These are phyloP conservation scores for Anastrepha ludens DNA, from an alignment of 1,140 invertebrate genomes.

Conservation along the genomic window DNA sequence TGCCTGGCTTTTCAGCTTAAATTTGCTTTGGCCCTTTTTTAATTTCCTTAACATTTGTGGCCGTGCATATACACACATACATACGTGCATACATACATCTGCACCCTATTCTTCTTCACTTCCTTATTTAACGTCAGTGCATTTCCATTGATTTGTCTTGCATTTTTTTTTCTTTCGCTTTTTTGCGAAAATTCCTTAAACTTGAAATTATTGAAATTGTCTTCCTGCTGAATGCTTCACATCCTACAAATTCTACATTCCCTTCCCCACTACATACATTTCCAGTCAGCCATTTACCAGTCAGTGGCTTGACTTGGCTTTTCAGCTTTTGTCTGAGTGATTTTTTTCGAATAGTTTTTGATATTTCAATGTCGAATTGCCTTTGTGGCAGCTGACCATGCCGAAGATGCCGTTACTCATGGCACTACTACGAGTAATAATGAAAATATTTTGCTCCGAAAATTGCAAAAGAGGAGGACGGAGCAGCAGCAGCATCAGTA, in stretches of 20 bases:
- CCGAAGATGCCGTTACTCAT: neutral
- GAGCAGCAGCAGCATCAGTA: neutral
- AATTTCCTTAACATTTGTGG: conserved; percentile 27
- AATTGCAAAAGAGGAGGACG: neutral
- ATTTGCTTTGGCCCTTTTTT: conserved; percentile 30
- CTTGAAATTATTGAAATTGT: conserved; percentile 50
- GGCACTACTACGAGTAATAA: neutral
- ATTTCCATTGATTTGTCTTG: conserved; percentile 34
- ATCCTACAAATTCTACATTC: neutral
- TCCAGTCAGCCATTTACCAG: conserved; percentile 18
- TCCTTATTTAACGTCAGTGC: conserved; percentile 41
- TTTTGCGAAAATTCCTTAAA: conserved; percentile 40
- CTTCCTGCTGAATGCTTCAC: conserved; percentile 40
- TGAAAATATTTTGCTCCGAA: conserved; percentile 48
- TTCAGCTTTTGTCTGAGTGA: conserved; percentile 44
- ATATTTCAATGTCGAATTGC: conserved; percentile 47
- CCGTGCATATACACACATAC: neutral
- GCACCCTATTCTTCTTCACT: neutral
- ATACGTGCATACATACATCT: neutral
- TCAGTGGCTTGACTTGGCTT: conserved; percentile 47
- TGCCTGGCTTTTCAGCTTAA: conserved; percentile 18
- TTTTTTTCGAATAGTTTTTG: conserved; percentile 50
- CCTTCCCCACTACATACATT: neutral
- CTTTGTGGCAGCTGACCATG: conserved; percentile 43
- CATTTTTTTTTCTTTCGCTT: neutral